Conservation (phyloP, 2,113 vertebrate genomes). For the Sylvietta virens region DNA sequence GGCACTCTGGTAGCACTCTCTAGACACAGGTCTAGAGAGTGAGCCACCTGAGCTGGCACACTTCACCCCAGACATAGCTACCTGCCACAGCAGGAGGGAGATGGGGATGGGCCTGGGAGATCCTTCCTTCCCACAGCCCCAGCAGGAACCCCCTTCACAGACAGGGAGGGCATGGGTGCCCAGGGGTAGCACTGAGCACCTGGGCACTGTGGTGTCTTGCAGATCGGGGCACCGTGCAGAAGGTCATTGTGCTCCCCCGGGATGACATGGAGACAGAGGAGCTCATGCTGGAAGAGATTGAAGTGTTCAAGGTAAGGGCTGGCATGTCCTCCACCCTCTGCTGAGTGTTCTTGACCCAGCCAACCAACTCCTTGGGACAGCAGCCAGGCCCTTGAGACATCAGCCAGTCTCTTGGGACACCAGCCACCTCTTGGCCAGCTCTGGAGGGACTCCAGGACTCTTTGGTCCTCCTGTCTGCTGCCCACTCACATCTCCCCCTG, state of each 20-base stretch:
- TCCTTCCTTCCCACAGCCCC: background rate
- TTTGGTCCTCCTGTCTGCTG: background rate
- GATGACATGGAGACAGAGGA: constrained; percentile 95
- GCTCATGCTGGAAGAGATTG: constrained; percentile 94
- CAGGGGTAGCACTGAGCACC: constrained; percentile 30
- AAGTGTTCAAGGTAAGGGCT: constrained; percentile 89
- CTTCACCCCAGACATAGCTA: background rate
- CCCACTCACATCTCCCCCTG: background rate
- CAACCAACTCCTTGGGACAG: background rate
- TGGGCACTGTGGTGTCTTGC: constrained; percentile 36
- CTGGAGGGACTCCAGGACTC: background rate
- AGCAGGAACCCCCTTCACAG: background rate
- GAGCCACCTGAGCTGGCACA: background rate
- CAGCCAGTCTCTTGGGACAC: background rate
- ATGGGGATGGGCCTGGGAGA: background rate
- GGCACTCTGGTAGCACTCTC: background rate
- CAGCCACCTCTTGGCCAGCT: background rate
- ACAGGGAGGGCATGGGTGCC: background rate
- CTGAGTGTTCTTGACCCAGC: background rate
- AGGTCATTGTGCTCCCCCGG: constrained; percentile 94
- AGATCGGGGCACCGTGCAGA: constrained; percentile 96
- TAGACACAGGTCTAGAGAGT: background rate
- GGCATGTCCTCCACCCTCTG: background rate
- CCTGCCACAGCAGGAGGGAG: background rate
- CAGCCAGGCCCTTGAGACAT: background rate